Evolutionary conservation across 2,888 invertebrate genomes (phyloP).

Genomic region (Eilema caniola): DNA sequence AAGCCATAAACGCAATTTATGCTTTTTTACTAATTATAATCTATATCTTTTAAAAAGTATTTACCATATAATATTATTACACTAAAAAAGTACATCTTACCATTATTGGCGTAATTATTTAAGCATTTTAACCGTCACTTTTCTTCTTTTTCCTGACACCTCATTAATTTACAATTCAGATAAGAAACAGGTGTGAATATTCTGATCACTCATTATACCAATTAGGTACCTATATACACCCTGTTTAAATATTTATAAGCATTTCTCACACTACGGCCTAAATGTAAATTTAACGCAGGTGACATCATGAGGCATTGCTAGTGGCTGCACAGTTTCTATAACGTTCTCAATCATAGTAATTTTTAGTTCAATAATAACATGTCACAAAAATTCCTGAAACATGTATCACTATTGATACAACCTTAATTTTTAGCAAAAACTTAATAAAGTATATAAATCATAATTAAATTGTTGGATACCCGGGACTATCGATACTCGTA

Average conservation of each 20-base stretch:
- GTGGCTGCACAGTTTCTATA: background rate
- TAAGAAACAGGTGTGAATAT: constrained; percentile 11
- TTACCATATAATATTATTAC: too few species aligned
- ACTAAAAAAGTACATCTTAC: too few species aligned
- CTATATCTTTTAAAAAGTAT: too few species aligned
- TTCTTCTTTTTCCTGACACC: background rate
- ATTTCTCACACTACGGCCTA: background rate
- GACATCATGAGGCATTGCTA: background rate
- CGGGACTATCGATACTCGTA: background rate
- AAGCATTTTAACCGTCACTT: background rate
- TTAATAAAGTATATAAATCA: background rate
- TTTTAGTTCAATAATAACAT: background rate
- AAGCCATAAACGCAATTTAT: too few species aligned
- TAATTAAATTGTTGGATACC: background rate
- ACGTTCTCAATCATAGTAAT: background rate
- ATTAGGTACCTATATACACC: background rate
- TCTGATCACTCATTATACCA: background rate
- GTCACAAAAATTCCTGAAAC: background rate
- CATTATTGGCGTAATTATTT: background rate
- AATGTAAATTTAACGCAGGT: constrained; percentile 1
- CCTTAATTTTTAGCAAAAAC: background rate
- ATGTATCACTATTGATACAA: background rate
- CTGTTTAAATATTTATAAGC: background rate
- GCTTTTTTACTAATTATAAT: too few species aligned
- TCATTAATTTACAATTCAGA: background rate